phyloP scores from a whole-genome alignment of 2,113 vertebrate genomes.

The Oreochromis niloticus region DNA sequence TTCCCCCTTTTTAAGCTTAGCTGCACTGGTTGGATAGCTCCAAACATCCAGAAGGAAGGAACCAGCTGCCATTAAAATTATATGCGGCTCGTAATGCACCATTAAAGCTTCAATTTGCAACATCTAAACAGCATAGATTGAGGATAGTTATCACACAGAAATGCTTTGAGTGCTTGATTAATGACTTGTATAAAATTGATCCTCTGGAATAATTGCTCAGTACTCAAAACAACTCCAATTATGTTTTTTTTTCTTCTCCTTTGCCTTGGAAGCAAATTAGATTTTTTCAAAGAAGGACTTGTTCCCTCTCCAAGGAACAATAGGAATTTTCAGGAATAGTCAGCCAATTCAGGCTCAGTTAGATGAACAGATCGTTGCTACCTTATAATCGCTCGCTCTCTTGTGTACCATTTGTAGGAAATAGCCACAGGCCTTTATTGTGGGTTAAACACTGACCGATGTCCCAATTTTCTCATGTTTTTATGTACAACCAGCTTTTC shows the following conservation, averaged over 20 bases:
- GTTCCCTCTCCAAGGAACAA: background rate
- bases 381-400: background rate
- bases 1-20: background rate
- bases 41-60: background rate
- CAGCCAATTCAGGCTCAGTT: background rate
- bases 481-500: background rate
- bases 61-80: background rate
- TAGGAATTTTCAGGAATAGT: background rate
- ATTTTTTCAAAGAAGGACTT: background rate
- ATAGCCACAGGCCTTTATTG: background rate
- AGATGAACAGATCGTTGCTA: background rate
- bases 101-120: background rate
- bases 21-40: background rate
- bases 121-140: background rate
- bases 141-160: background rate
- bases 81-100: background rate
- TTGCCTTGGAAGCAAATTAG: background rate
- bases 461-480: background rate
- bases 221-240: background rate
- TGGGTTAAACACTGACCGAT: background rate
- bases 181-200: background rate
- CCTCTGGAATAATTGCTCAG: background rate
- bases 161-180: background rate
- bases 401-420: background rate
- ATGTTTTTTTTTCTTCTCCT: background rate